Evolutionary conservation across 2,888 invertebrate genomes (phyloP).

Genomic region (Boloria selene): DNA sequence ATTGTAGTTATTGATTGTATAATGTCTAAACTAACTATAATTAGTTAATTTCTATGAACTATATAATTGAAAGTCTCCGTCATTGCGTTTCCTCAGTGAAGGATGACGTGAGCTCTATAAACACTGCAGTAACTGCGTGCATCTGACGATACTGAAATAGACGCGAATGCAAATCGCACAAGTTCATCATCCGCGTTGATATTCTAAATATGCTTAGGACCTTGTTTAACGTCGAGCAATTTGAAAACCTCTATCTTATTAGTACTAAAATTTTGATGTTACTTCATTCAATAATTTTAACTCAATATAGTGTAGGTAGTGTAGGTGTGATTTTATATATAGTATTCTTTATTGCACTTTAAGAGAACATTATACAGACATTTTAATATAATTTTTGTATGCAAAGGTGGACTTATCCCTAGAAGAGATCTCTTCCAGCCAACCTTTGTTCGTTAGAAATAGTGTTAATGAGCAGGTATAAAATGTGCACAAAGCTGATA

Average conservation of each 20-base stretch:
- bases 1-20: no score
- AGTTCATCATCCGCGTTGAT: conserved; percentile 69
- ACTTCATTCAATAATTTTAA: neutral
- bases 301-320: neutral
- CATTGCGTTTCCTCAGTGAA: conserved; percentile 14
- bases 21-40: neutral
- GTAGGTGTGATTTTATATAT: no score
- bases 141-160: conserved; percentile 58
- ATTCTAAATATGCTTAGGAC: conserved; percentile 64
- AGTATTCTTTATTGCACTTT: no score
- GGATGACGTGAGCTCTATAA: conserved; percentile 37
- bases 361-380: no score
- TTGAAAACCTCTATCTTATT: conserved; percentile 5
- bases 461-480: no score
- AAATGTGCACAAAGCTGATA: no score
- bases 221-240: conserved; percentile 42
- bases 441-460: no score
- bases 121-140: conserved; percentile 34
- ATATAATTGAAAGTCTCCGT: conserved; percentile 15
- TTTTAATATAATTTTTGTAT: no score
- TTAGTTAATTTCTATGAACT: conserved; percentile 8
- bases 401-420: no score
- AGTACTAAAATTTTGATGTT: neutral
- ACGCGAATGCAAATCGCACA: conserved; percentile 65
- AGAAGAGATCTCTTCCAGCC: no score